These are phyloP conservation scores for Apis mellifera DNA, from an alignment of 1,140 invertebrate genomes.

Conservation along the genomic window DNA sequence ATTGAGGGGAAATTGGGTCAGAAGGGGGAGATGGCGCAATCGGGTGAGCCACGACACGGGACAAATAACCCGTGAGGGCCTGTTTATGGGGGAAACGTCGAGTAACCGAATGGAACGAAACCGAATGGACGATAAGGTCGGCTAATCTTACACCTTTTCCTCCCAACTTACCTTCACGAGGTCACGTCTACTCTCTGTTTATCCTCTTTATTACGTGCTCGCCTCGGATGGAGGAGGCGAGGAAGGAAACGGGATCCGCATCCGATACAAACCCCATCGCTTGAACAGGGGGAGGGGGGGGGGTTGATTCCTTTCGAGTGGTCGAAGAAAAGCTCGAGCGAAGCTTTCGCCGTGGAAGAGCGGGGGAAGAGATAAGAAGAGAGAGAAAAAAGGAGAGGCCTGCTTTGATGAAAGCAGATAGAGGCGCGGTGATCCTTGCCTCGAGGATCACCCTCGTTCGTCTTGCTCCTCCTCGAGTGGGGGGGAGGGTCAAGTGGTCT, in stretches of 20 bases:
- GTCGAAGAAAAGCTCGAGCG: slow-evolving; percentile 28
- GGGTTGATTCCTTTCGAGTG: not conserved
- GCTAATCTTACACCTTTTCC: slow-evolving; percentile 74
- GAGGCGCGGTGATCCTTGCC: slow-evolving; percentile 51
- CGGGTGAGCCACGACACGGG: slow-evolving; percentile 59
- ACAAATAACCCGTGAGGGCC: slow-evolving; percentile 66
- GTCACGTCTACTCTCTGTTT: slow-evolving; percentile 68
- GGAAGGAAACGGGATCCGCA: slow-evolving; percentile 57
- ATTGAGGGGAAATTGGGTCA: slow-evolving; percentile 75
- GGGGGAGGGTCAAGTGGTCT: slow-evolving; percentile 58
- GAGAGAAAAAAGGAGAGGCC: slow-evolving; percentile 3
- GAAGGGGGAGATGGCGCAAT: slow-evolving; percentile 58
- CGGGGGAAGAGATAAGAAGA: not conserved
- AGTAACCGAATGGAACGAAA: slow-evolving; percentile 12
- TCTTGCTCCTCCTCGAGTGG: slow-evolving; percentile 50
- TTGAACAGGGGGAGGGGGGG: no score
- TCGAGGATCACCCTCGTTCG: slow-evolving; percentile 31
- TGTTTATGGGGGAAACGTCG: not conserved
- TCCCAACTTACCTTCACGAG: slow-evolving; percentile 40
- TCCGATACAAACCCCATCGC: slow-evolving; percentile 46
- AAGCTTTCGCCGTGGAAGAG: not conserved
- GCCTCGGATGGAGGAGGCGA: slow-evolving; percentile 23
- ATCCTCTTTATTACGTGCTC: slow-evolving; percentile 68
- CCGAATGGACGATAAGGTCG: slow-evolving; percentile 63
- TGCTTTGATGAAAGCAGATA: slow-evolving; percentile 66